phyloP scores from a whole-genome alignment of 2,113 vertebrate species.

The Pygoscelis antarcticus region DNA sequence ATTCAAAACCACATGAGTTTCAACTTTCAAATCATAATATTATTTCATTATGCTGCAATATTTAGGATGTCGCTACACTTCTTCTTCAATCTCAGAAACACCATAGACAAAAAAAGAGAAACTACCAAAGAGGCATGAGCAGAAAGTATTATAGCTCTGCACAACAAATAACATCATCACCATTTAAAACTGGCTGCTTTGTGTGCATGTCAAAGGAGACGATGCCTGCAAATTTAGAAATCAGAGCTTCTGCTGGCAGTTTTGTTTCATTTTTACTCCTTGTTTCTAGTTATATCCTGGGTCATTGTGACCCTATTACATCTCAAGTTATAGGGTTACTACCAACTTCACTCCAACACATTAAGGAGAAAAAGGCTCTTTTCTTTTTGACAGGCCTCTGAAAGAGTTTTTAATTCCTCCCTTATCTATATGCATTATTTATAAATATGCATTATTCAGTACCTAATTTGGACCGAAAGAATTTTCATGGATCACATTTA shows the following conservation, averaged over 20 bases:
- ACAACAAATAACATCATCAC: not conserved
- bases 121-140: not conserved
- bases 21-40: slow-evolving; percentile 51
- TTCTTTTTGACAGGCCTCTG: not conserved
- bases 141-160: not conserved
- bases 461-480: not conserved
- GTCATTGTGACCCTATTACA: not conserved
- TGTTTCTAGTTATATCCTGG: not conserved
- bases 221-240: not conserved
- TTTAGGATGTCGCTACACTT: not conserved
- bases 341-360: not conserved
- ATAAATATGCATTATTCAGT: not conserved
- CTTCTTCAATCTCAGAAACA: not conserved
- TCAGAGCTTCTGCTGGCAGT: not conserved
- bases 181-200: not conserved
- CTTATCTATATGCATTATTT: not conserved
- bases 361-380: not conserved
- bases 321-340: not conserved
- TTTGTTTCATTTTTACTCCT: not conserved
- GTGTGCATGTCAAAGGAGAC: not conserved
- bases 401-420: not conserved
- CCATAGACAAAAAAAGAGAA: not conserved
- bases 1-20: slow-evolving; percentile 45
- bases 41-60: slow-evolving; percentile 35
- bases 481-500: not conserved